Percentiles rank a stretch among this genome's conserved stretches.
Evolutionary conservation across 2,797 vertebrate genomes (phyloP).

Genomic region (Mus minutoides): DNA sequence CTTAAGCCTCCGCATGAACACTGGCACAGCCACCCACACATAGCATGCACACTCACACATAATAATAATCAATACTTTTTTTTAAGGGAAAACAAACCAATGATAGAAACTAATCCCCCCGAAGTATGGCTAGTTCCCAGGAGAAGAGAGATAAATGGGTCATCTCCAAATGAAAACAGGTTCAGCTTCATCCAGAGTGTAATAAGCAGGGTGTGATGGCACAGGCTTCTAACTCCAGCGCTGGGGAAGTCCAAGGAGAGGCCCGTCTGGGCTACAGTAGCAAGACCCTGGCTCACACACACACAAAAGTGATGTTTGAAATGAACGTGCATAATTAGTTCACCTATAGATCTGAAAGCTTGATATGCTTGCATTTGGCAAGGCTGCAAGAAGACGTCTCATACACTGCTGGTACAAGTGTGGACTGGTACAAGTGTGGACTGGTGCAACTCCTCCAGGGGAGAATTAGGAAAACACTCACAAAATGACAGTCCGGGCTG

Average conservation of each 20-base stretch:
- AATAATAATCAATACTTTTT: background rate
- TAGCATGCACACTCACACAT: too few relatives aligned
- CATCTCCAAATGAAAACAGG: background rate
- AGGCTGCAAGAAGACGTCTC: background rate
- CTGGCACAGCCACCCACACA: background rate
- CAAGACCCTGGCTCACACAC: background rate
- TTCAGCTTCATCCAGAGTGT: background rate
- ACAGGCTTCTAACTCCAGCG: background rate
- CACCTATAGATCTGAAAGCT: background rate
- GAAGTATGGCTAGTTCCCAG: background rate
- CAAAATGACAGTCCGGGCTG: background rate
- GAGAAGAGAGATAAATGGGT: conserved; percentile 12
- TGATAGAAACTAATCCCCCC: background rate
- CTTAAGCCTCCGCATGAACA: background rate
- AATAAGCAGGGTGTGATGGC: background rate
- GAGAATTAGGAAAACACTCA: background rate
- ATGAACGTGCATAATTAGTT: background rate
- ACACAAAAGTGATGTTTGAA: background rate
- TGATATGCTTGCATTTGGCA: background rate
- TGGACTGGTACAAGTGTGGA: background rate
- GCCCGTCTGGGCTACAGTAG: background rate
- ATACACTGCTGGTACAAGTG: background rate
- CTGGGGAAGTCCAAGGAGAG: background rate
- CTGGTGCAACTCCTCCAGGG: background rate
- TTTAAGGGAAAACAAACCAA: background rate